phyloP scores from a whole-genome alignment of 2,888 invertebrate genomes.

The Neuroscelio doddi region DNA sequence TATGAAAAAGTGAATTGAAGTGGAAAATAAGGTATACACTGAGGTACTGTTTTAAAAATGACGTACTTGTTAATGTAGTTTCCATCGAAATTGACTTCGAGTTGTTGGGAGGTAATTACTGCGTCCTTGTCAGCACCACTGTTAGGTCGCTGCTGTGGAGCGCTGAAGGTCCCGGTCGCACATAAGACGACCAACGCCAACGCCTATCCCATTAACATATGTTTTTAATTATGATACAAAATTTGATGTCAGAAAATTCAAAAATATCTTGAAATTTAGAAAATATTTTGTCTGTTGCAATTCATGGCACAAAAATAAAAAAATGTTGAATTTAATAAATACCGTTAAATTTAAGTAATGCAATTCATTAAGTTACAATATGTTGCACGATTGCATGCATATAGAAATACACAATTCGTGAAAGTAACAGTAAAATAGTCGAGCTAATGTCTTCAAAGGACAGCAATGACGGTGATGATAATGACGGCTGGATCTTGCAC shows the following conservation, averaged over 20 bases:
- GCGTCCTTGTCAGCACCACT: conserved; percentile 68
- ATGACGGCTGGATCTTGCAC: conserved; percentile 58
- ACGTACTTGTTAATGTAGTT: conserved; percentile 70
- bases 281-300: too few relatives aligned
- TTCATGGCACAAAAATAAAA: neutral
- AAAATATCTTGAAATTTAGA: too few relatives aligned
- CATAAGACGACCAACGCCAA: conserved; percentile 64
- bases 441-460: conserved; percentile 56
- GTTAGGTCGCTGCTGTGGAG: conserved; percentile 60
- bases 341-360: too few relatives aligned
- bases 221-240: too few relatives aligned
- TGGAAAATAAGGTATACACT: too few relatives aligned
- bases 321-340: conserved; percentile 18
- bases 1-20: neutral
- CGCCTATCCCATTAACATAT: conserved; percentile 56
- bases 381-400: conserved; percentile 7
- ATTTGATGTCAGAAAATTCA: neutral
- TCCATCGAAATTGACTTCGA: conserved; percentile 70
- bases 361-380: neutral
- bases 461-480: conserved; percentile 54
- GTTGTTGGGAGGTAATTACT: conserved; percentile 68
- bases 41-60: too few relatives aligned
- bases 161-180: conserved; percentile 61
- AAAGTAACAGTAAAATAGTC: conserved; percentile 50
- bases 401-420: conserved; percentile 57